Evolutionary conservation across 2,888 invertebrate genomes (phyloP).

Genomic region (Lasioglossum morio): DNA sequence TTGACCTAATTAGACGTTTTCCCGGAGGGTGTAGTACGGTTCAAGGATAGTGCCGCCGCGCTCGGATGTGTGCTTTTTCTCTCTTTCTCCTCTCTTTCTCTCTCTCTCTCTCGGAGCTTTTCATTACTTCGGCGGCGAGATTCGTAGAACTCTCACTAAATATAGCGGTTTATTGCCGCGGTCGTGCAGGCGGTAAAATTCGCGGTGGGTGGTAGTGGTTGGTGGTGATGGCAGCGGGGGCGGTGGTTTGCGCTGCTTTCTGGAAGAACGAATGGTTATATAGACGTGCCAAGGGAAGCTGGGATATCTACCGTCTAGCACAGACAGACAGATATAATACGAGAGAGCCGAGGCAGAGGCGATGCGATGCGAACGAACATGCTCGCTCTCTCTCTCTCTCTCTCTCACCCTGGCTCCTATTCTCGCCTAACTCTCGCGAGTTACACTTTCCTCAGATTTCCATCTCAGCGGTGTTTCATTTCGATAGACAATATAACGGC

Average conservation of each 20-base stretch:
- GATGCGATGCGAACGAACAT: neutral
- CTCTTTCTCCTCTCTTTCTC: neutral
- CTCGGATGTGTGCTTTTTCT: constrained; percentile 20
- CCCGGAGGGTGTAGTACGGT: constrained; percentile 46
- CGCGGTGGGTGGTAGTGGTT: constrained; percentile 54
- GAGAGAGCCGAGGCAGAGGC: neutral
- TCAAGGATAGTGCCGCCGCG: constrained; percentile 51
- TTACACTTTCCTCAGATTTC: constrained; percentile 53
- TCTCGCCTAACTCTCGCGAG: constrained; percentile 15
- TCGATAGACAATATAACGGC: constrained; percentile 56
- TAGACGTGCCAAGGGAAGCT: constrained; percentile 14
- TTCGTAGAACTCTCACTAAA: constrained; percentile 56
- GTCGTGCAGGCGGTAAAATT: constrained; percentile 58
- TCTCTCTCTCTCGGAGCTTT: constrained; percentile 44
- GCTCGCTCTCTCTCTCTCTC: neutral
- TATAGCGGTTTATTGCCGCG: constrained; percentile 62
- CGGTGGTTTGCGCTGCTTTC: constrained; percentile 43
- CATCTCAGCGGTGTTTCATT: constrained; percentile 49
- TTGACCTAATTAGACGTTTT: constrained; percentile 63
- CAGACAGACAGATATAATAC: constrained; percentile 39
- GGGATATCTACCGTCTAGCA: constrained; percentile 33
- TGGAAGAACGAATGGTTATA: constrained; percentile 48
- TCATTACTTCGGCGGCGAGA: constrained; percentile 53
- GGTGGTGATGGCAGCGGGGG: constrained; percentile 9
- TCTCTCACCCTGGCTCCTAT: neutral